These are phyloP conservation scores for Simalia tracyae DNA, from an alignment of 2,797 vertebrate species.

Conservation along the genomic window DNA sequence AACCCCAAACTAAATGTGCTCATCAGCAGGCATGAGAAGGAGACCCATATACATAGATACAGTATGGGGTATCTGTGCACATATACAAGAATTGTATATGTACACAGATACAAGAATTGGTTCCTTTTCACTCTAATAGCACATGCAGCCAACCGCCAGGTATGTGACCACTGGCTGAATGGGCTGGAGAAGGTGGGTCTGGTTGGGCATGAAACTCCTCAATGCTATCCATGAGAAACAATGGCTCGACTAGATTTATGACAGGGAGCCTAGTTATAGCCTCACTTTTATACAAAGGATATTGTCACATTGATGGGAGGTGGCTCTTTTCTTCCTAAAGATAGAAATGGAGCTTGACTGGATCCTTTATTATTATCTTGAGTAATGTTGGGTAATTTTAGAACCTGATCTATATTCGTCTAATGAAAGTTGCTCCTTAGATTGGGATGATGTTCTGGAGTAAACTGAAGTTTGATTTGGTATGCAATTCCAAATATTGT, in stretches of 20 bases:
- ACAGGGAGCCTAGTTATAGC: neutral
- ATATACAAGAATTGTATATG: neutral
- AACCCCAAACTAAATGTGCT: neutral
- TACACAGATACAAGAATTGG: no score
- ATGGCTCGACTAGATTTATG: neutral
- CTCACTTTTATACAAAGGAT: neutral
- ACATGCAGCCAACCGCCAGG: no score
- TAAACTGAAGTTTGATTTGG: slow-evolving; percentile 24
- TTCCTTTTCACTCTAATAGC: no score
- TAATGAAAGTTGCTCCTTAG: neutral
- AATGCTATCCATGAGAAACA: neutral
- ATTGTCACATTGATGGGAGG: neutral
- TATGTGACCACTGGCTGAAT: neutral
- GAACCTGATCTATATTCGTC: neutral
- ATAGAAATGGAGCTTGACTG: neutral
- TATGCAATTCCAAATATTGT: slow-evolving; percentile 11
- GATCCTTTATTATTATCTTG: neutral
- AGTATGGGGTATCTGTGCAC: neutral
- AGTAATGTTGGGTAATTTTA: neutral
- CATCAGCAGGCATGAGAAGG: neutral
- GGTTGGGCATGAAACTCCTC: neutral
- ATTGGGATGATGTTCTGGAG: neutral
- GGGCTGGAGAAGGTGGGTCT: neutral
- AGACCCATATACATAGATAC: neutral
- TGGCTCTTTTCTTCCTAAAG: neutral